These are phyloP conservation scores for Carollia perspicillata DNA, from an alignment of 2,113 vertebrate genomes.

Conservation along the genomic window DNA sequence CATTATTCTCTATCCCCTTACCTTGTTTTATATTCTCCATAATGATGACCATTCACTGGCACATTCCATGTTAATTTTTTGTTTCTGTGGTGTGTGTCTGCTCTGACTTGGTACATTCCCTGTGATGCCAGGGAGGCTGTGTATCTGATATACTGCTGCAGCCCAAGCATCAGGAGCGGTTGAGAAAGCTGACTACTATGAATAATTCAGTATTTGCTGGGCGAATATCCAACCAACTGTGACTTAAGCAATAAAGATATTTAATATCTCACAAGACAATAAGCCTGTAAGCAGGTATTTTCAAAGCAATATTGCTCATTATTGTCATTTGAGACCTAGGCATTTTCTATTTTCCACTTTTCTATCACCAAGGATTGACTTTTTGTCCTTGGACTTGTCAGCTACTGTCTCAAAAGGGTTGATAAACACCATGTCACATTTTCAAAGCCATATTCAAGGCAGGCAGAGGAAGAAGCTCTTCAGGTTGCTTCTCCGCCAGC, in stretches of 20 bases:
- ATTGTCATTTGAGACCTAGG: not conserved
- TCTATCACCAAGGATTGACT: not conserved
- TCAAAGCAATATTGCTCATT: not conserved
- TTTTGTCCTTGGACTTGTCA: not conserved
- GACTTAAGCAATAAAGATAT: slow-evolving; percentile 17
- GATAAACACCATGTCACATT: not conserved
- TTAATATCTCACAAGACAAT: not conserved
- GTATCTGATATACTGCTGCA: not conserved
- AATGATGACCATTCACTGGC: not conserved
- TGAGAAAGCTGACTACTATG: not conserved
- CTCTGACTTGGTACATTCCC: not conserved
- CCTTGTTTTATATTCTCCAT: not conserved
- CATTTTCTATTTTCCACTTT: not conserved
- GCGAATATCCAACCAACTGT: not conserved
- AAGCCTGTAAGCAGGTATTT: not conserved
- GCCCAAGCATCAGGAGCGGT: not conserved
- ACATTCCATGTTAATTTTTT: not conserved
- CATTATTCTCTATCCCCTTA: not conserved
- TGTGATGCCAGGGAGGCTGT: not conserved
- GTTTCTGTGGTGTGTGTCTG: not conserved
- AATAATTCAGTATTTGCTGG: slow-evolving; percentile 36
- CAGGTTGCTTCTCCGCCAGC: too few relatives aligned
- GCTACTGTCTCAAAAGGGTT: not conserved
- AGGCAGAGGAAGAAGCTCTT: not conserved
- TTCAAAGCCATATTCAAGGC: not conserved